Conservation (phyloP, 1,140 invertebrate species). For the Drosophila truncata region DNA sequence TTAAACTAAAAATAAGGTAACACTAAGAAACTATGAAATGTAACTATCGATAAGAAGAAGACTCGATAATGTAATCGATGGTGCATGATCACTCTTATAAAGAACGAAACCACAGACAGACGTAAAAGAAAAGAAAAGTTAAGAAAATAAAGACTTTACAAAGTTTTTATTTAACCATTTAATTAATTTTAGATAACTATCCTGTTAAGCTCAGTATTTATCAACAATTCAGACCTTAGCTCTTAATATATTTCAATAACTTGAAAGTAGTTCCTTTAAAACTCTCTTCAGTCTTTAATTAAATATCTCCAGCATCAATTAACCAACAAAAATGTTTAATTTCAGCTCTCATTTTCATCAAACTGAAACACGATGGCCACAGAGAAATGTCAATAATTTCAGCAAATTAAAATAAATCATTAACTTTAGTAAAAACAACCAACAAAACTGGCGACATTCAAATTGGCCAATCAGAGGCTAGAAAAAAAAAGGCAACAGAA, state of each 20-base stretch:
- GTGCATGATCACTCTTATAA: too few species aligned
- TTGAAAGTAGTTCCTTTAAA: too few species aligned
- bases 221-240: neutral
- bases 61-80: too few species aligned
- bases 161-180: too few species aligned
- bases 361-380: neutral
- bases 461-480: conserved; percentile 48
- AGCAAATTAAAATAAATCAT: conserved; percentile 48
- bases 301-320: conserved; percentile 3
- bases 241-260: too few species aligned
- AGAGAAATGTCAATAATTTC: conserved; percentile 14
- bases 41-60: too few species aligned
- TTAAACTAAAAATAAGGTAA: too few species aligned
- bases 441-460: conserved; percentile 19
- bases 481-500: conserved; percentile 5
- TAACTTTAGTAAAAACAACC: conserved; percentile 24
- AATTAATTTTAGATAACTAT: too few species aligned
- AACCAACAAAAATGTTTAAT: conserved; percentile 11
- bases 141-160: too few species aligned
- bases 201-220: neutral
- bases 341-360: conserved; percentile 8
- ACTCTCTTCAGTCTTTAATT: neutral
- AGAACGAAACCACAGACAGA: too few species aligned
- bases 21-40: too few species aligned
- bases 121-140: too few species aligned